Conservation (phyloP, 2,113 vertebrate species). For the Cyanoderma ruficeps region DNA sequence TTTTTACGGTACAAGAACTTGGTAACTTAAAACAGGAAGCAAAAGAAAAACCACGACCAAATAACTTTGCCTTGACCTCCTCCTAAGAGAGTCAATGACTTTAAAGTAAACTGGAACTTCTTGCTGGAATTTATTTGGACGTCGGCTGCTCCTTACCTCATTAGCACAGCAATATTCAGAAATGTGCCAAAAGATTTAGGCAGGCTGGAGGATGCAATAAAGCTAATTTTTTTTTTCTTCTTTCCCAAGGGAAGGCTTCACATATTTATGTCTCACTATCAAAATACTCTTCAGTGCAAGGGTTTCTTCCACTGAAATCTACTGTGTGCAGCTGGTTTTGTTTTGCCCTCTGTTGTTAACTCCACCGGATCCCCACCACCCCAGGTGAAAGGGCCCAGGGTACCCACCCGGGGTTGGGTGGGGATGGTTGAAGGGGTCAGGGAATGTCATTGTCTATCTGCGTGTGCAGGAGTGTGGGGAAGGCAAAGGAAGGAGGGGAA, state of each 20-base stretch:
- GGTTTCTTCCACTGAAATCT: neutral
- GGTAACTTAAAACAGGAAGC: slow-evolving; percentile 63
- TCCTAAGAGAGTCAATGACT: slow-evolving; percentile 1
- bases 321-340: fast-evolving
- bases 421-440: neutral
- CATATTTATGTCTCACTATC: neutral
- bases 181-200: neutral
- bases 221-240: neutral
- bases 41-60: neutral
- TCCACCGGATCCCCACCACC: neutral
- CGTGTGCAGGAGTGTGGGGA: neutral
- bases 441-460: neutral
- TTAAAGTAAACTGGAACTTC: slow-evolving; percentile 29
- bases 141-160: neutral
- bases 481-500: neutral
- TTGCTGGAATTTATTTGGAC: slow-evolving; percentile 31
- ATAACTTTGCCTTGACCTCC: slow-evolving; percentile 59
- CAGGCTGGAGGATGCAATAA: neutral
- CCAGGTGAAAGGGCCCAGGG: neutral
- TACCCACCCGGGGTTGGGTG: fast-evolving
- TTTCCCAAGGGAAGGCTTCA: neutral
- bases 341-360: neutral
- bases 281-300: neutral
- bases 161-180: slow-evolving; percentile 1
- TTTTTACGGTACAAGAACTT: neutral